Conservation (phyloP, 2,888 invertebrate genomes). For the Hyles lineata region DNA sequence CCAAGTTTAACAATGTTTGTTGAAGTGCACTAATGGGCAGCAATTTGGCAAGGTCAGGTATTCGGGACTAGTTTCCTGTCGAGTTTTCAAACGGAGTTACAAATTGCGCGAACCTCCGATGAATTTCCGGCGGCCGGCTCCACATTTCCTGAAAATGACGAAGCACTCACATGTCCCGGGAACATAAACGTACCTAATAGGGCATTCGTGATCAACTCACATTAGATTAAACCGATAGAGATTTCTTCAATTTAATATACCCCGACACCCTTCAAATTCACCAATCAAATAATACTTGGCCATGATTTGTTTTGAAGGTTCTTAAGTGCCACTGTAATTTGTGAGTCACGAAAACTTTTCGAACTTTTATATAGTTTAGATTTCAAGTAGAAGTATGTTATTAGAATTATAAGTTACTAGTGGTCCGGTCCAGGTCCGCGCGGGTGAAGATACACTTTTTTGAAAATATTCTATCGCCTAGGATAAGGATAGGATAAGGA, state of each 20-base stretch:
- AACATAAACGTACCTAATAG: conserved; percentile 39
- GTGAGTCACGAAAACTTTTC: not conserved
- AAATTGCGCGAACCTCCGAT: conserved; percentile 68
- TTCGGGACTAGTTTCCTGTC: conserved; percentile 62
- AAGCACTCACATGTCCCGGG: conserved; percentile 55
- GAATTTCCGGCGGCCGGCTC: conserved; percentile 71
- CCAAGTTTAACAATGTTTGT: not conserved
- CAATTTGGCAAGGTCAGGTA: conserved; percentile 38
- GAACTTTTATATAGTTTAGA: not conserved
- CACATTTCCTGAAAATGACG: conserved; percentile 72
- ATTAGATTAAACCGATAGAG: conserved; percentile 30
- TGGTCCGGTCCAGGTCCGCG: too few species aligned
- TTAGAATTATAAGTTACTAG: too few species aligned
- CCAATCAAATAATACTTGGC: conserved; percentile 25
- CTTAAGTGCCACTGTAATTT: conserved; percentile 6
- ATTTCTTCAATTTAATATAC: conserved; percentile 31
- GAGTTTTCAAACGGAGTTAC: conserved; percentile 64
- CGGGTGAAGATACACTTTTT: too few species aligned
- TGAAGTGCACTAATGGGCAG: conserved; percentile 16
- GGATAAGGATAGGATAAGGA: too few species aligned
- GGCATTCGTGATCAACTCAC: conserved; percentile 41
- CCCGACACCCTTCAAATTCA: conserved; percentile 28
- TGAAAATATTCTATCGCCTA: too few species aligned
- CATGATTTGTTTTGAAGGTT: conserved; percentile 26
- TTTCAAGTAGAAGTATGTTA: too few species aligned